A percentile compares a stretch with the other conserved stretches of the same genome.
Conservation (phyloP, 2,797 vertebrate species). For the Xiphophorus birchmanni region DNA sequence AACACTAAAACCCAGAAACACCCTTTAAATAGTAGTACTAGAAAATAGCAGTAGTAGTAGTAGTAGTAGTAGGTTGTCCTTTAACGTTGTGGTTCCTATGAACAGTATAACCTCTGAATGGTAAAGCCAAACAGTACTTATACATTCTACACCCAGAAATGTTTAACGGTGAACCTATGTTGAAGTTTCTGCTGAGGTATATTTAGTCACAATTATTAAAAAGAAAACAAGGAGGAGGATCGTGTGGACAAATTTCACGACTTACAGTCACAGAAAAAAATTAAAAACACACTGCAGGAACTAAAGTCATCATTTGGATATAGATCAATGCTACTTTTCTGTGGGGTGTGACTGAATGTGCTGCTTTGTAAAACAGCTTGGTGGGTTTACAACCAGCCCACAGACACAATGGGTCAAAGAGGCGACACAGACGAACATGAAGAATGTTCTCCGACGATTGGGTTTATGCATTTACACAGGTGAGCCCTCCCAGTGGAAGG, state of each 20-base stretch:
- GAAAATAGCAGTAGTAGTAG: slow-evolving; percentile 88
- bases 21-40: slow-evolving; percentile 88
- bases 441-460: slow-evolving; percentile 35
- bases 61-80: slow-evolving; percentile 83
- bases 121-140: slow-evolving; percentile 75
- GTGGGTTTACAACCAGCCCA: slow-evolving; percentile 45
- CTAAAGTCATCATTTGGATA: slow-evolving; percentile 32
- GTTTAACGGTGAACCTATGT: slow-evolving; percentile 87
- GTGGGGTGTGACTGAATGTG: slow-evolving; percentile 46
- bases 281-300: slow-evolving; percentile 6
- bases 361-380: slow-evolving; percentile 38
- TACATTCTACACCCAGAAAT: slow-evolving; percentile 89
- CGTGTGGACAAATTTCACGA: slow-evolving; percentile 53
- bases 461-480: slow-evolving; percentile 58
- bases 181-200: slow-evolving; percentile 97
- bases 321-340: slow-evolving; percentile 45
- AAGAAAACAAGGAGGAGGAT: slow-evolving; percentile 61
- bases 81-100: slow-evolving; percentile 65
- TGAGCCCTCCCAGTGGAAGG: slow-evolving; percentile 46
- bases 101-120: slow-evolving; percentile 71
- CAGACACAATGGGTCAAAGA: slow-evolving; percentile 48
- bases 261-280: slow-evolving; percentile 32
- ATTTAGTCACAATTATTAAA: slow-evolving; percentile 77
- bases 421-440: slow-evolving; percentile 32
- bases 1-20: slow-evolving; percentile 87